These are phyloP conservation scores for Erebia aethiops DNA, from an alignment of 2,888 invertebrate genomes.

Conservation along the genomic window DNA sequence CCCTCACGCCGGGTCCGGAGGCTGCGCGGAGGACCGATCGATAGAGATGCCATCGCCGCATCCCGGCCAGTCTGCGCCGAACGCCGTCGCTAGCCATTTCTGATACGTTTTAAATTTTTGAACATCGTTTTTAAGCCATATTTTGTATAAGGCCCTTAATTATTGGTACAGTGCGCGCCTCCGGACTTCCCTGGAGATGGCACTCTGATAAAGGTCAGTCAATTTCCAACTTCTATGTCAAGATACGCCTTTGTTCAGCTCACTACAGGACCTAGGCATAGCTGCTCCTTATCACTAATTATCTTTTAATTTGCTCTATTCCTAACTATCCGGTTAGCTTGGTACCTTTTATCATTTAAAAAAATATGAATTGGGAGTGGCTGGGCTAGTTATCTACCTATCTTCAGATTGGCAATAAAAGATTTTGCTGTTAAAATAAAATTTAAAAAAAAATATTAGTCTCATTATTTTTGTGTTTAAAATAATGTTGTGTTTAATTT, in stretches of 20 bases:
- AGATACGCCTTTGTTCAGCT: not conserved
- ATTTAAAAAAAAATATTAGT: not conserved
- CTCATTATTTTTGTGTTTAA: no score
- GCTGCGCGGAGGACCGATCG: slow-evolving; percentile 71
- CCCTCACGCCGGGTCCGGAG: slow-evolving; percentile 48
- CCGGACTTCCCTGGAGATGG: slow-evolving; percentile 63
- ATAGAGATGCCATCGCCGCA: slow-evolving; percentile 58
- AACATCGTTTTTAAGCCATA: slow-evolving; percentile 41
- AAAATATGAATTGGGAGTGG: not conserved
- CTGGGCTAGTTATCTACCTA: not conserved
- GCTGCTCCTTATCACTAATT: not conserved
- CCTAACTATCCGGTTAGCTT: not conserved
- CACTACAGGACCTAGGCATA: not conserved
- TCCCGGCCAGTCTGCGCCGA: slow-evolving; percentile 56
- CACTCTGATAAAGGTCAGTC: slow-evolving; percentile 61
- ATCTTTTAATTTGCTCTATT: not conserved
- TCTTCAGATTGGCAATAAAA: not conserved
- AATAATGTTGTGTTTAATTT: not conserved
- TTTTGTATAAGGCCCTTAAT: slow-evolving; percentile 38
- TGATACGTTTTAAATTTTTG: slow-evolving; percentile 44
- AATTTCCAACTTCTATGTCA: not conserved
- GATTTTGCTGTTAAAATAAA: not conserved
- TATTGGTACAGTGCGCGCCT: slow-evolving; percentile 45
- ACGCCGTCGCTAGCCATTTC: slow-evolving; percentile 44
- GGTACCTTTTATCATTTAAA: not conserved